Base-by-base conservation (phyloP, 2,113 vertebrate species). In the Plestiodon gilberti region DNA sequence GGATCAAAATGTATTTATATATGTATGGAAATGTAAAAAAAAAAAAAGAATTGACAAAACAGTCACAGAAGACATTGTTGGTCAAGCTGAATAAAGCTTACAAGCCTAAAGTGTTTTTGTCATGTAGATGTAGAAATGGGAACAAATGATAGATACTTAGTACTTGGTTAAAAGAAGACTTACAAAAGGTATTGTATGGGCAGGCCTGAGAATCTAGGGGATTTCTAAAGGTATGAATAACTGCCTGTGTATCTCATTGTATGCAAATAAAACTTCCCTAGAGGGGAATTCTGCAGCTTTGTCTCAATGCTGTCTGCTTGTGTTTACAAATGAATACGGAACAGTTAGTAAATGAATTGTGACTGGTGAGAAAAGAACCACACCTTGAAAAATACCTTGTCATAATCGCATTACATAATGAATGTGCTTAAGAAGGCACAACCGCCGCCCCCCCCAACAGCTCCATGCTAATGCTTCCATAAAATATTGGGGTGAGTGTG, bases 251-350 rank as follows among this genome's bases (percentile, higher is more conserved):
- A 89, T 75, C 90, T 77, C 43, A 84, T 83, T 70, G 6, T 6
- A 86, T 93, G 87, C 65, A 91, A 83, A 93, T 43, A 65, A 76
- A 84, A 25, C n/a, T 76, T 76, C 70, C 35, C 23, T 40, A 73
- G 25, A 40, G 25, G 25, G 40, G 25, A 48, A 62, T 84, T 88
- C 79, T 86, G 84, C 22, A 86, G 87, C 74, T 91, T 38, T 81
- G 76, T 84, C 62, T 81, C 90, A 33, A 70, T 83, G 85, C 86
- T 90, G 89, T 77, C 88, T 91, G 90, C 28, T 73, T 85, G 23
- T 48, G 61, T 65, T 81, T 65, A 43, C 14, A 62, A 38, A 83
- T 67, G 78, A 89, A 83, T 78, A 62, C 70, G 83, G 79, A 85
- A 78, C 70, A 87, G 62, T 59, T 84, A n/a, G 30, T 67, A 40